Conservation (phyloP, 2,797 vertebrate genomes). For the Ptychobarbus kaznakovi region DNA sequence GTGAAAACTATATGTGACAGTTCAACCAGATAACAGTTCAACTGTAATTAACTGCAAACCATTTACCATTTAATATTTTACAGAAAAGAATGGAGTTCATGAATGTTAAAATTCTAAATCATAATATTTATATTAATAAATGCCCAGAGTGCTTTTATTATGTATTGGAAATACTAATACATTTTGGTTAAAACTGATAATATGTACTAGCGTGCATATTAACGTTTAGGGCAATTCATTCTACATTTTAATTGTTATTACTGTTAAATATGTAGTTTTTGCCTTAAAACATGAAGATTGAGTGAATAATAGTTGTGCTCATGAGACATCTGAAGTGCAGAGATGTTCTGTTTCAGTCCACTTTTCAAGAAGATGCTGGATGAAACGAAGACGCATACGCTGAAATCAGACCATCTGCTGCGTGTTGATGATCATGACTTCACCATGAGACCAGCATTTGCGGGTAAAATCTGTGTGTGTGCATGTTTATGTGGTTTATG, state of each 20-base stretch:
- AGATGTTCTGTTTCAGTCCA: constrained; percentile 73
- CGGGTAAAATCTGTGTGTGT: constrained; percentile 78
- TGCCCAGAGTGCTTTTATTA: neutral
- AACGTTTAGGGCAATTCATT: neutral
- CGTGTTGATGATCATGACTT: constrained; percentile 92
- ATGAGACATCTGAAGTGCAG: neutral
- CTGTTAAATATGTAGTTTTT: no score
- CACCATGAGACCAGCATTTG: constrained; percentile 93
- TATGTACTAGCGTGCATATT: neutral
- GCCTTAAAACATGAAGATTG: no score
- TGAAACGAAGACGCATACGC: constrained; percentile 82
- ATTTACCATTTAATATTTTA: neutral
- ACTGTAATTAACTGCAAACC: neutral
- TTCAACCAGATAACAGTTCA: neutral
- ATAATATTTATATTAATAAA: neutral
- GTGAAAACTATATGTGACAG: neutral
- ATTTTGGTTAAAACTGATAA: neutral
- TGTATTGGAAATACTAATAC: neutral
- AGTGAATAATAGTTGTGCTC: neutral
- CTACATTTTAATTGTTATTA: neutral
- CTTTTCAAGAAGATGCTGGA: constrained; percentile 85
- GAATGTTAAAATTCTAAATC: neutral
- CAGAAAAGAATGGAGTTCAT: neutral
- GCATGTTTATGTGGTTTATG: neutral
- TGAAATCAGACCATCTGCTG: constrained; percentile 88